Evolutionary conservation across 2,888 invertebrate genomes (phyloP), one percentile per base, ranked within the genome.

Genomic region (Dioctria rufipes): DNA sequence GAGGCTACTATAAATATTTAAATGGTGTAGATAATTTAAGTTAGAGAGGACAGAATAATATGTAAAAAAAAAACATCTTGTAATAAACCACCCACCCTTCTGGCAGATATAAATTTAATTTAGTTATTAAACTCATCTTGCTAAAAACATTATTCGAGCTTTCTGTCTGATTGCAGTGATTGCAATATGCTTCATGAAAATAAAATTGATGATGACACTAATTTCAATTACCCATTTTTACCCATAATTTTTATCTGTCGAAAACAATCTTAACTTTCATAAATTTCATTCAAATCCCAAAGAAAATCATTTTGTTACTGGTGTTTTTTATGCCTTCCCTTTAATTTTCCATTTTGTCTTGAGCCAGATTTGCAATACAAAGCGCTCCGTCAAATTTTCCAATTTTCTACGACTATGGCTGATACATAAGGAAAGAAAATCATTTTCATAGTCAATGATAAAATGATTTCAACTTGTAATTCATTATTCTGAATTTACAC

Each of bases 401-500:
- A 49, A 39, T 71, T 9, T 71, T 54, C 25, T 51, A 5, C 4
- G 51, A 71, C 13, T 67, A 11, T 8, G 25, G 25, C 25, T 25
- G 25, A 25, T 25, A 25, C 25, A 25, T 25, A 37, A 40, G 58
- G 51, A 37, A 25, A 25, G 25, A 25, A 71, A 58, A 39, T 39
- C 8, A 71, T 54, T 54, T 40, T 54, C 13, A 40, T 40, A 37
- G 6, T 66, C 51, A 66, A 63, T 60, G 75, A 79, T 81, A 46
- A 81, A 79, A 81, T 75, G 66, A 78, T 67, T 75, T 49, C 78
- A 54, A 79, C 40, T 75, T 43, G 25, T 75, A 51, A 80, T 75
- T 81, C 78, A 81, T 79, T 75, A 79, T 81, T 81, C 75, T 71
- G 49, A 39, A 25, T 25, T 49, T 71, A 65, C 51, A 61, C 71